Conservation (phyloP, 2,888 invertebrate species). For the Meiosimyza platycephala region DNA sequence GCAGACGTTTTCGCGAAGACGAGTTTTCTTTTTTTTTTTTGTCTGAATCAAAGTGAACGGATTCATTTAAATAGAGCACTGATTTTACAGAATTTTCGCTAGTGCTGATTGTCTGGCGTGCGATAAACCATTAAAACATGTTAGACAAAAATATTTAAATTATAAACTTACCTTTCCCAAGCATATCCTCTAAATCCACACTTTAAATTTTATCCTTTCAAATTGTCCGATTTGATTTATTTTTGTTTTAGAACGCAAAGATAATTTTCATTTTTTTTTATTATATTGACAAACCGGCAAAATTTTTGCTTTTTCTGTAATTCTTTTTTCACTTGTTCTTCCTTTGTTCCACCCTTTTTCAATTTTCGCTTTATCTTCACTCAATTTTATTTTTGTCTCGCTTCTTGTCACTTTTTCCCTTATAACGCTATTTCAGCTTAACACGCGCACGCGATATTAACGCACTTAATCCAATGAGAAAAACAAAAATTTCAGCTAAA, state of each 20-base stretch:
- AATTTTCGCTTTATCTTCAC: not conserved
- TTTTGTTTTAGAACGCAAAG: not conserved
- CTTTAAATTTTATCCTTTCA: conserved; percentile 11
- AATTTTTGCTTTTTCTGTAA: conserved; percentile 11
- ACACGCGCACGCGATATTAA: conserved; percentile 16
- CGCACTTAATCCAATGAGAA: not conserved
- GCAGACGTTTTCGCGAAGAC: conserved; percentile 13
- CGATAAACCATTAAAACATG: too few species aligned
- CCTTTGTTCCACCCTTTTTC: conserved; percentile 27
- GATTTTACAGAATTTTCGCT: too few species aligned
- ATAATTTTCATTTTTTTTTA: conserved; percentile 9
- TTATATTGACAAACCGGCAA: not conserved
- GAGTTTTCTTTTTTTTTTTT: too few species aligned
- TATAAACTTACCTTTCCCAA: not conserved
- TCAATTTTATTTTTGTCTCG: conserved; percentile 17
- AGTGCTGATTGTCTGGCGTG: too few species aligned
- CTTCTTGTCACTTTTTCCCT: conserved; percentile 9
- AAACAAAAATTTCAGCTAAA: conserved; percentile 15
- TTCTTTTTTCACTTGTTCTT: conserved; percentile 16
- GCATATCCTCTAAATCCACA: too few species aligned
- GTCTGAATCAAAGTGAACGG: too few species aligned
- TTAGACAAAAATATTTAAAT: too few species aligned
- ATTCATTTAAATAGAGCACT: too few species aligned
- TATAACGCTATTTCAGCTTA: not conserved
- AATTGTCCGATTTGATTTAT: not conserved